A percentile compares a stretch with the other conserved stretches of the same genome.
phyloP scores from a whole-genome alignment of 2,888 invertebrate genomes.

The Xylocampa areola region DNA sequence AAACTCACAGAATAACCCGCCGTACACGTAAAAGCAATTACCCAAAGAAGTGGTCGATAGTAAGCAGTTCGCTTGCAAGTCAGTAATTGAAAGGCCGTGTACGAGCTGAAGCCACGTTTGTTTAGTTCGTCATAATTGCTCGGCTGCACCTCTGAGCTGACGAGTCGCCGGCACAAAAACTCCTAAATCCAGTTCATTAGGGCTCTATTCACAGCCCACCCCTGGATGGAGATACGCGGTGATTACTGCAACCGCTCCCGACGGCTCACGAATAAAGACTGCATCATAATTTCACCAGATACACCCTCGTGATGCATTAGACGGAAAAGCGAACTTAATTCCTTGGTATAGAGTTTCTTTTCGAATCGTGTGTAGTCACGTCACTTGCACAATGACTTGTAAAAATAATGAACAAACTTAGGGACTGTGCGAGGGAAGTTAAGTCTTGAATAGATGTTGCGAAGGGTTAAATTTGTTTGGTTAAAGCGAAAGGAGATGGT shows the following conservation, averaged over 20 bases:
- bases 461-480: slow-evolving; percentile 75
- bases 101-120: slow-evolving; percentile 78
- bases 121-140: slow-evolving; percentile 88
- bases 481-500: slow-evolving; percentile 77
- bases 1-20: slow-evolving; percentile 51
- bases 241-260: slow-evolving; percentile 90
- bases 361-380: slow-evolving; percentile 69
- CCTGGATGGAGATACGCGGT: slow-evolving; percentile 90
- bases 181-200: slow-evolving; percentile 90
- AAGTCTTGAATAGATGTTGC: slow-evolving; percentile 68
- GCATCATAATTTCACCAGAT: slow-evolving; percentile 90
- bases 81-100: slow-evolving; percentile 78
- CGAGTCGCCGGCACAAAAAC: slow-evolving; percentile 88
- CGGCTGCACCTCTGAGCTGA: slow-evolving; percentile 86
- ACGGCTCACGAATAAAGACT: slow-evolving; percentile 90
- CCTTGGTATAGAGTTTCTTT: slow-evolving; percentile 74
- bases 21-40: slow-evolving; percentile 71
- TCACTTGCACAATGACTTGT: slow-evolving; percentile 90
- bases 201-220: slow-evolving; percentile 88
- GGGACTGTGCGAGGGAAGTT: slow-evolving; percentile 70
- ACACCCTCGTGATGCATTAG: slow-evolving; percentile 76
- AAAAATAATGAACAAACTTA: slow-evolving; percentile 90
- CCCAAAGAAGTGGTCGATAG: slow-evolving; percentile 62
- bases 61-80: slow-evolving; percentile 65
- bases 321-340: slow-evolving; percentile 77